Percentiles rank a stretch among this genome's conserved stretches.
phyloP scores from a whole-genome alignment of 2,888 invertebrate species.

The Synanthedon vespiformis region DNA sequence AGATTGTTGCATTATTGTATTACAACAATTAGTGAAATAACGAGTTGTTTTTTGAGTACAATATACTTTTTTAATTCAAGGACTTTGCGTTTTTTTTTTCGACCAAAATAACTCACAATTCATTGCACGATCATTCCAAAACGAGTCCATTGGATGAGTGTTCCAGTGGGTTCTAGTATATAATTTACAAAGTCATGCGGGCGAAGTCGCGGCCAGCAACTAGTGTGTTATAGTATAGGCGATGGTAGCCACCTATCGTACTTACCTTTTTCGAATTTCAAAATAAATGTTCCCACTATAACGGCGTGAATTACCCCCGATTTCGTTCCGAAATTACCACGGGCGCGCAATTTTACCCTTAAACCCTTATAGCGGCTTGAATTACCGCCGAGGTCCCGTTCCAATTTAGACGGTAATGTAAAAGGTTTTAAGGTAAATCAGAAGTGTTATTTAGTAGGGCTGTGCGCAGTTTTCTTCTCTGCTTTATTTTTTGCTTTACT shows the following conservation, averaged over 20 bases:
- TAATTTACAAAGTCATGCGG: too few relatives aligned
- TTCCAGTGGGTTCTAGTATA: too few relatives aligned
- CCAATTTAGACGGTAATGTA: constrained; percentile 39
- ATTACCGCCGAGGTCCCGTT: constrained; percentile 20
- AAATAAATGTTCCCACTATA: constrained; percentile 10
- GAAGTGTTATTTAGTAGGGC: constrained; percentile 23
- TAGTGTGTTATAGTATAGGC: too few relatives aligned
- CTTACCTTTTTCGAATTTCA: background rate
- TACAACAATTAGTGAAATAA: background rate
- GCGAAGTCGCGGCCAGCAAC: too few relatives aligned
- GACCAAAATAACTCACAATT: too few relatives aligned
- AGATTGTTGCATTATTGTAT: background rate
- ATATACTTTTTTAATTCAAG: background rate
- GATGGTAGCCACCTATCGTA: too few relatives aligned
- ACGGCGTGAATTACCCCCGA: constrained; percentile 4
- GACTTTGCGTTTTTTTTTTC: too few relatives aligned
- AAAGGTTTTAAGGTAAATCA: constrained; percentile 34
- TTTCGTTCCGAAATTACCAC: constrained; percentile 15
- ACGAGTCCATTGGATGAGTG: too few relatives aligned
- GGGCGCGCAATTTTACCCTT: constrained; percentile 16
- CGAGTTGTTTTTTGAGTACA: constrained; percentile 1
- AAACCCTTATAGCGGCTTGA: constrained; percentile 19
- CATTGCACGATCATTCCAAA: too few relatives aligned
- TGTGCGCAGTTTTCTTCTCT: constrained; percentile 4
- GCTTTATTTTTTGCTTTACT: too few relatives aligned